These are phyloP conservation scores for Aleadryas rufinucha DNA, from an alignment of 2,113 vertebrate genomes.

Conservation along the genomic window DNA sequence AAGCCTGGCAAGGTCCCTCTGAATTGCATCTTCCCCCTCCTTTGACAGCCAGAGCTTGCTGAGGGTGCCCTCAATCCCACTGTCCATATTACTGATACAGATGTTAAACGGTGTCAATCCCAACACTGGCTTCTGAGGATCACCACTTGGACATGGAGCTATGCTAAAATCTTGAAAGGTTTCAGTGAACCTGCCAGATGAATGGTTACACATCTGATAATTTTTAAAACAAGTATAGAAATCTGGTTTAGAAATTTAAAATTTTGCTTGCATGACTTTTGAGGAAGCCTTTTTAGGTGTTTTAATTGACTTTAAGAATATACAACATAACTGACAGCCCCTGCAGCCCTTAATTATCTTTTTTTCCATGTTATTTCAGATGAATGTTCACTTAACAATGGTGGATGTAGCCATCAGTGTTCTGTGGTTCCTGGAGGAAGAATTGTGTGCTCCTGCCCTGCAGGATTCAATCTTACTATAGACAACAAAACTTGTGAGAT, in stretches of 20 bases:
- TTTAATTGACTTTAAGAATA: background rate
- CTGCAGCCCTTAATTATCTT: background rate
- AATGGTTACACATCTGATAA: background rate
- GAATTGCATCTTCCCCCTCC: background rate
- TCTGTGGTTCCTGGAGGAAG: slow-evolving; percentile 89
- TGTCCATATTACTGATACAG: background rate
- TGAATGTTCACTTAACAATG: slow-evolving; percentile 89
- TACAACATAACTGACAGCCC: background rate
- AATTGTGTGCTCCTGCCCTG: slow-evolving; percentile 90
- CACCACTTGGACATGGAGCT: background rate
- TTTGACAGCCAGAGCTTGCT: background rate
- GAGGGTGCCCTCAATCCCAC: background rate
- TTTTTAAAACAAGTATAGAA: background rate
- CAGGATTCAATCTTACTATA: slow-evolving; percentile 80
- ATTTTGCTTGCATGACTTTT: background rate
- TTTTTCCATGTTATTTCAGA: slow-evolving; percentile 69
- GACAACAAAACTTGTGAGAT: slow-evolving; percentile 93
- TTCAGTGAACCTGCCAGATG: background rate
- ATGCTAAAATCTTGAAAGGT: background rate
- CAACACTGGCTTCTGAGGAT: background rate
- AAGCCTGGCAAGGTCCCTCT: background rate
- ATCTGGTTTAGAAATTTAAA: background rate
- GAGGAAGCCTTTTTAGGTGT: background rate
- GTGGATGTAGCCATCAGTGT: slow-evolving; percentile 95
- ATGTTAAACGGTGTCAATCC: no score